phyloP scores from a whole-genome alignment of 1,140 invertebrate species.

The Penaeus chinensis region DNA sequence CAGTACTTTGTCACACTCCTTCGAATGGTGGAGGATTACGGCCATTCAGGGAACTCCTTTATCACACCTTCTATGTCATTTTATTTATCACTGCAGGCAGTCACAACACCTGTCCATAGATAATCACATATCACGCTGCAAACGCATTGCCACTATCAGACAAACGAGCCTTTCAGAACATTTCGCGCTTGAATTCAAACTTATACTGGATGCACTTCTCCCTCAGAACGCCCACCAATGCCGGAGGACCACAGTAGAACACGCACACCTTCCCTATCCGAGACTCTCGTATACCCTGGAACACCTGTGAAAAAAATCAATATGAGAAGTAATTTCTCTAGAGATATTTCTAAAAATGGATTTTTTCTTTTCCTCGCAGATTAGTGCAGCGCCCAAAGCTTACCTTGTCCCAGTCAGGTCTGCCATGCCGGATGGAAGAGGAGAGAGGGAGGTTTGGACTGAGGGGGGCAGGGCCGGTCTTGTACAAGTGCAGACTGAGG shows the following conservation, averaged over 20 bases:
- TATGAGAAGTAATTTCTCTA: background rate
- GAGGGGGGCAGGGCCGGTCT: constrained; percentile 67
- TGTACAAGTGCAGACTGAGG: constrained; percentile 69
- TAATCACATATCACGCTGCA: background rate
- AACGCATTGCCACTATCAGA: no score
- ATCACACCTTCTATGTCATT: no score
- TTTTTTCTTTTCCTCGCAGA: no score
- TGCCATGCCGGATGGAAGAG: constrained; percentile 58
- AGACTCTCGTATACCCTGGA: constrained; percentile 66
- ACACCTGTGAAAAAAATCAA: constrained; percentile 66
- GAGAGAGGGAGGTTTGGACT: constrained; percentile 53
- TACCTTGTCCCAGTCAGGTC: constrained; percentile 65
- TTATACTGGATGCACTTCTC: constrained; percentile 65
- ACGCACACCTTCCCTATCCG: constrained; percentile 68
- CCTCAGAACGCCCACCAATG: constrained; percentile 64
- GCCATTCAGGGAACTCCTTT: no score
- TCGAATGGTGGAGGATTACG: no score
- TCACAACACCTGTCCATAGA: no score
- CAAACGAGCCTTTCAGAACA: constrained; percentile 62
- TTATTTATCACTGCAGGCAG: no score
- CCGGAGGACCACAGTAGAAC: constrained; percentile 69
- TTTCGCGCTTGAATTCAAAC: constrained; percentile 66
- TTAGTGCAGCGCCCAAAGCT: background rate
- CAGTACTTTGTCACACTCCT: no score
- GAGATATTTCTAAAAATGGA: background rate